Evolutionary conservation across 2,113 vertebrate genomes (phyloP).

Genomic region (Todiramphus saurophagus): DNA sequence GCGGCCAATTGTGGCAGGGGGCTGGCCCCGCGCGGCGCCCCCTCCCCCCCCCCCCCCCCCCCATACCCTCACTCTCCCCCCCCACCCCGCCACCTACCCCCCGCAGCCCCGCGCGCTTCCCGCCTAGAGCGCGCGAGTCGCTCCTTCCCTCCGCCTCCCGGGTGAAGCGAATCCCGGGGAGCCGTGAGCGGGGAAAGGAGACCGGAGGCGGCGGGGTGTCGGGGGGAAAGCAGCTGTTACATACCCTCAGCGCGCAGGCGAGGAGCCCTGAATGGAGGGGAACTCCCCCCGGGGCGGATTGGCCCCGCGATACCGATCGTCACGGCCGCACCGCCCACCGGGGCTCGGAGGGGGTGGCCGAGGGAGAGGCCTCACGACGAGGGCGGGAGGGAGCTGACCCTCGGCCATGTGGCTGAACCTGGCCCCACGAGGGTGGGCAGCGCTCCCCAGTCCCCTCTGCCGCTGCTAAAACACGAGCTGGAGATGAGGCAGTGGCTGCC

Average conservation of each 20-base stretch:
- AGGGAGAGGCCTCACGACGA: not conserved
- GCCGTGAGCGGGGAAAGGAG: not conserved
- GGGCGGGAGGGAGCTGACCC: not conserved
- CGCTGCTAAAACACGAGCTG: not conserved
- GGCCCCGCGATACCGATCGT: constrained; percentile 10
- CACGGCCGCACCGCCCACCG: constrained; percentile 25
- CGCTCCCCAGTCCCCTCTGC: accelerated
- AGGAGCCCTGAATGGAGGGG: constrained; percentile 72
- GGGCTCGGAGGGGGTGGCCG: too few relatives aligned
- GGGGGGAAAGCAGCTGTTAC: constrained; percentile 73
- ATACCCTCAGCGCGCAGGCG: constrained; percentile 68
- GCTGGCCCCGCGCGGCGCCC: too few relatives aligned
- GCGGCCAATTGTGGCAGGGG: too few relatives aligned
- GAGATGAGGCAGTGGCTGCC: not conserved
- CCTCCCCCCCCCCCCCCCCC: too few relatives aligned
- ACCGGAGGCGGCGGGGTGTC: too few relatives aligned
- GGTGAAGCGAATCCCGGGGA: too few relatives aligned
- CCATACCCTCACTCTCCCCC: too few relatives aligned
- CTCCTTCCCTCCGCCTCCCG: not conserved
- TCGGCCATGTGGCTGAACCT: not conserved
- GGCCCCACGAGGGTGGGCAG: not conserved
- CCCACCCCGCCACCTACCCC: not conserved
- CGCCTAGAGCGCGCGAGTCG: not conserved
- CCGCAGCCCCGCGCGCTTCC: not conserved
- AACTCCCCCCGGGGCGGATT: constrained; percentile 67